Evolutionary conservation across 2,888 invertebrate genomes (phyloP).

Genomic region (Petrolisthes manimaculis): DNA sequence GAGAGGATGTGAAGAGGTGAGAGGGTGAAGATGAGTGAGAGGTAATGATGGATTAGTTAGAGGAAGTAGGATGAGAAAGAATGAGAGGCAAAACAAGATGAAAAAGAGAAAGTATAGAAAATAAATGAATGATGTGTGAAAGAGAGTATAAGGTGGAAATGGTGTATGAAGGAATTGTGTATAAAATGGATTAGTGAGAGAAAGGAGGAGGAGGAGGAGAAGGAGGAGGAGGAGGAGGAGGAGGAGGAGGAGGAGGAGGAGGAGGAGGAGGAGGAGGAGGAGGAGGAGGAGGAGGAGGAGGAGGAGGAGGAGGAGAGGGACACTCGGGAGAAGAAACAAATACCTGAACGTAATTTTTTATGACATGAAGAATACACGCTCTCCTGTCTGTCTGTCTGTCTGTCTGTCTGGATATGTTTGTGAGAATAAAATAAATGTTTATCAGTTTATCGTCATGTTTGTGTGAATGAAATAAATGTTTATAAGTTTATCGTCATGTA

Average conservation of each 20-base stretch:
- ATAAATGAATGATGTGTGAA: not conserved
- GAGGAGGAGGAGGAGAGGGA: not conserved
- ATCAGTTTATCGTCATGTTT: too few species aligned
- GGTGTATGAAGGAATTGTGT: not conserved
- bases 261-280: not conserved
- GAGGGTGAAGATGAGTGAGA: not conserved
- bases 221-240: not conserved
- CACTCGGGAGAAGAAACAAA: not conserved
- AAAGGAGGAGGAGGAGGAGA: not conserved
- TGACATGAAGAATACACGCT: too few species aligned
- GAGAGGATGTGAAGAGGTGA: not conserved
- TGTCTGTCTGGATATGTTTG: too few species aligned
- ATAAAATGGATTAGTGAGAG: not conserved
- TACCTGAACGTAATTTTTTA: too few species aligned
- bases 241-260: not conserved
- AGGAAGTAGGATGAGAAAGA: not conserved
- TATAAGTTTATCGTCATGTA: too few species aligned
- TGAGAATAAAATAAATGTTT: too few species aligned
- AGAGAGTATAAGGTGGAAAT: not conserved
- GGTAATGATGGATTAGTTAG: conserved; percentile 1
- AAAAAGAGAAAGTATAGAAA: not conserved
- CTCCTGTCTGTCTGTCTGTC: too few species aligned
- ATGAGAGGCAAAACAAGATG: not conserved
- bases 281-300: not conserved
- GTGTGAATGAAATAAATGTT: too few species aligned